Percentiles rank a stretch among this genome's conserved stretches.
These are phyloP conservation scores for Rhyzopertha dominica DNA, from an alignment of 1,140 invertebrate genomes.

Conservation along the genomic window DNA sequence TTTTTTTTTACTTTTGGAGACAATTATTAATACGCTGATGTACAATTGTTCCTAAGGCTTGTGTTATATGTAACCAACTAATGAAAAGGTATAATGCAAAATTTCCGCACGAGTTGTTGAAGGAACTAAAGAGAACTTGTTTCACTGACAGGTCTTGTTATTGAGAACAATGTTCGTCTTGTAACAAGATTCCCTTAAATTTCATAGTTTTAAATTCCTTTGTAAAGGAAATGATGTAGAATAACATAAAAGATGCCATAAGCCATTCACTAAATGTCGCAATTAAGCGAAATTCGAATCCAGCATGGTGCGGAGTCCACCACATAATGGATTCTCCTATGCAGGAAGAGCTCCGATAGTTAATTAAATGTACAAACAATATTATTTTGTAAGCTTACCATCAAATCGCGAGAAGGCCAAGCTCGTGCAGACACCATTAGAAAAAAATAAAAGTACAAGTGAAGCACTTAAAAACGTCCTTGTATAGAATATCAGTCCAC, in stretches of 20 bases:
- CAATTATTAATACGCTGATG: too few relatives aligned
- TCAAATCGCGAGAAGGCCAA: constrained; percentile 17
- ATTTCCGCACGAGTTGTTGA: too few relatives aligned
- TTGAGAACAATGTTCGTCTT: too few relatives aligned
- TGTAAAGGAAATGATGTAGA: constrained; percentile 54
- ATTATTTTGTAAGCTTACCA: constrained; percentile 46
- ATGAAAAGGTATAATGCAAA: too few relatives aligned
- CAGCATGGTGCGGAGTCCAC: constrained; percentile 50
- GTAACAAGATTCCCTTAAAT: constrained; percentile 14
- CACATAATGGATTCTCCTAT: constrained; percentile 17
- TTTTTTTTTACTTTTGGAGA: too few relatives aligned
- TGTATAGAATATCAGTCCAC: constrained; percentile 50
- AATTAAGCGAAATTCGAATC: constrained; percentile 51
- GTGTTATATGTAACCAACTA: too few relatives aligned
- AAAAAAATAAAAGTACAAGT: constrained; percentile 9
- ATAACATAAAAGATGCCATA: constrained; percentile 57
- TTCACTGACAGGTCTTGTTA: too few relatives aligned
- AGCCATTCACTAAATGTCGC: constrained; percentile 62
- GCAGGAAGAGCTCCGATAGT: too few relatives aligned
- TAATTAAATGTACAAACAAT: constrained; percentile 12
- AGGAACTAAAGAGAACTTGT: too few relatives aligned
- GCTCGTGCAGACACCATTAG: constrained; percentile 11
- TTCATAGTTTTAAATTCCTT: constrained; percentile 15
- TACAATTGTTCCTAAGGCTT: too few relatives aligned
- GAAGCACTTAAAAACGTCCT: constrained; percentile 43